Evolutionary conservation across 2,888 invertebrate genomes (phyloP).

Genomic region (Limnephilus lunatus): DNA sequence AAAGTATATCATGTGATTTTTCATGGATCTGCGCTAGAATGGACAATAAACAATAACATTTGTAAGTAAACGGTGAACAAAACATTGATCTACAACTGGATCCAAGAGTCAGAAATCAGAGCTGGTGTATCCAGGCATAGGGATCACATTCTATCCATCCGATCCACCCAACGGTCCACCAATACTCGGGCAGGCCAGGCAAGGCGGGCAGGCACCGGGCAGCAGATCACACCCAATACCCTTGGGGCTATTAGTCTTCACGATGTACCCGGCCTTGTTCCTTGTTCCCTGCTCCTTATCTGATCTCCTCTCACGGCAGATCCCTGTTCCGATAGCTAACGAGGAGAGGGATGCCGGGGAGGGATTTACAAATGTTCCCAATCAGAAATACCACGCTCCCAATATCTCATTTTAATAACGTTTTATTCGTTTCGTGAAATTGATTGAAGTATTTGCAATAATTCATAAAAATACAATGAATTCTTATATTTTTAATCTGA

Average conservation of each 20-base stretch:
- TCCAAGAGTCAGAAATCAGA: background rate
- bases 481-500: no score
- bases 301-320: constrained; percentile 43
- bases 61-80: background rate
- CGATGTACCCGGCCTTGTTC: constrained; percentile 30
- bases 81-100: background rate
- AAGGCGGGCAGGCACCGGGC: background rate
- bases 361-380: constrained; percentile 5
- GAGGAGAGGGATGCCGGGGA: constrained; percentile 16
- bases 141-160: background rate
- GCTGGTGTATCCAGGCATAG: background rate
- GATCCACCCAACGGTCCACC: background rate
- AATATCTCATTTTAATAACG: background rate
- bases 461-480: no score
- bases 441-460: no score
- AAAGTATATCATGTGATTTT: no score
- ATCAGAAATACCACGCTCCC: background rate
- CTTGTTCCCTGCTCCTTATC: constrained; percentile 22
- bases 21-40: no score
- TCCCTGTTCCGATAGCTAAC: constrained; percentile 29
- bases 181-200: background rate
- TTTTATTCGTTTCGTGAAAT: background rate
- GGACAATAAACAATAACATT: no score
- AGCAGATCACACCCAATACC: constrained; percentile 11
- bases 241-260: constrained; percentile 42